These are phyloP conservation scores for Belonocnema kinseyi DNA, from an alignment of 1,140 invertebrate genomes.

Conservation along the genomic window DNA sequence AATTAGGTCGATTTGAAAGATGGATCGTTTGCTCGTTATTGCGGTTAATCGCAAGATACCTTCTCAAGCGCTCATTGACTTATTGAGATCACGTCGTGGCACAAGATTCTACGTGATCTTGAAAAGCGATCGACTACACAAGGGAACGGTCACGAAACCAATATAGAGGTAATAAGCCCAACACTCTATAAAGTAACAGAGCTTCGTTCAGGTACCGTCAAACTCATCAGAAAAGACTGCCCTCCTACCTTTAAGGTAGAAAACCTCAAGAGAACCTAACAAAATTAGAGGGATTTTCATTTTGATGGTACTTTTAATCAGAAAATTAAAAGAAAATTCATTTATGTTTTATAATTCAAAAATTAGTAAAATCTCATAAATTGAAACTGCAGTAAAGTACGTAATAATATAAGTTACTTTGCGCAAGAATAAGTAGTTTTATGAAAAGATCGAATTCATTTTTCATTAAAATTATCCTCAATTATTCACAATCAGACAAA, in stretches of 20 bases:
- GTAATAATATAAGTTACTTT: no score
- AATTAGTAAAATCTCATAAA: no score
- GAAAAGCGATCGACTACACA: slow-evolving; percentile 1
- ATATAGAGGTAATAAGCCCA: slow-evolving; percentile 4
- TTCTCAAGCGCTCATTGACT: slow-evolving; percentile 4
- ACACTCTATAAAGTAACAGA: slow-evolving; percentile 8
- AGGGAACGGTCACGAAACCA: slow-evolving; percentile 23
- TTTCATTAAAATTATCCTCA: no score
- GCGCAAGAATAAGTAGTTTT: no score
- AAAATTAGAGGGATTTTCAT: no score
- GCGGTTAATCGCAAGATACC: background rate
- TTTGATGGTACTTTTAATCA: no score
- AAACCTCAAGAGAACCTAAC: no score
- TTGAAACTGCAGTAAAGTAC: no score
- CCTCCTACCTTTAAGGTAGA: background rate
- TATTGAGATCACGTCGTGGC: slow-evolving; percentile 7
- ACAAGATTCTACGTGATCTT: background rate
- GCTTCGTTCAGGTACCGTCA: slow-evolving; percentile 6
- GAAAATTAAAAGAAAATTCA: no score
- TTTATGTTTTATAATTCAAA: no score
- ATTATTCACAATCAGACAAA: no score
- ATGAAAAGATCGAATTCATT: no score
- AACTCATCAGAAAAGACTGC: background rate
- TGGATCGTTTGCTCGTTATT: slow-evolving; percentile 5
- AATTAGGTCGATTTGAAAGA: background rate